These are phyloP conservation scores for Leptarthrus brevirostris DNA, from an alignment of 2,888 invertebrate species.

Conservation along the genomic window DNA sequence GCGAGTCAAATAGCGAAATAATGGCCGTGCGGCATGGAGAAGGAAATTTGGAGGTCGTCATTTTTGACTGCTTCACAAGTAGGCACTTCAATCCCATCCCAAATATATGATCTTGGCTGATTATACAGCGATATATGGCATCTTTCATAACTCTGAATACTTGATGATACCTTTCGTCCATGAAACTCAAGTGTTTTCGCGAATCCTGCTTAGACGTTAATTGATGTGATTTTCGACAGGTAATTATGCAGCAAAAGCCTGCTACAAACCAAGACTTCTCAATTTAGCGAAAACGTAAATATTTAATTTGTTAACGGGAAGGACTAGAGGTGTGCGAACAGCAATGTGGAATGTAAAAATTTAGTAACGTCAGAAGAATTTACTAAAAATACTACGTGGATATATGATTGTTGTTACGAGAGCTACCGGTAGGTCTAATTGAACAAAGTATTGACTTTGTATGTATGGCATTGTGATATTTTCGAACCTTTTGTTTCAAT, in stretches of 20 bases:
- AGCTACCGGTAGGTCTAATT: too few relatives aligned
- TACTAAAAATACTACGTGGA: too few relatives aligned
- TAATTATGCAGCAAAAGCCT: constrained; percentile 37
- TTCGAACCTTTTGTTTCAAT: too few relatives aligned
- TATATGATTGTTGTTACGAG: too few relatives aligned
- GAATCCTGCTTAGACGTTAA: constrained; percentile 44
- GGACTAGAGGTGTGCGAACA: too few relatives aligned
- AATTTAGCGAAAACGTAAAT: not conserved
- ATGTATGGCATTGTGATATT: too few relatives aligned
- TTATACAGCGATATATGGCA: not conserved
- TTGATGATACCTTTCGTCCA: not conserved
- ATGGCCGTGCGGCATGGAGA: not conserved
- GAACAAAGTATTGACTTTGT: too few relatives aligned
- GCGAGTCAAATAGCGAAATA: constrained; percentile 39
- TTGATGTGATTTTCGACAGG: constrained; percentile 38
- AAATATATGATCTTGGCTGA: not conserved
- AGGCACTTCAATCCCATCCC: not conserved
- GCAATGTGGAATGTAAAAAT: too few relatives aligned
- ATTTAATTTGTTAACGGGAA: too few relatives aligned
- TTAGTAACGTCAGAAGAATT: too few relatives aligned
- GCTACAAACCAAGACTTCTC: not conserved
- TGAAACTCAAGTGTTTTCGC: constrained; percentile 38
- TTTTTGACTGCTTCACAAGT: constrained; percentile 16
- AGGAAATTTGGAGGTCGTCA: constrained; percentile 11
- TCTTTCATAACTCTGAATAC: not conserved